Conservation (phyloP, 2,888 invertebrate genomes). For the Dasysyrphus tricinctus region DNA sequence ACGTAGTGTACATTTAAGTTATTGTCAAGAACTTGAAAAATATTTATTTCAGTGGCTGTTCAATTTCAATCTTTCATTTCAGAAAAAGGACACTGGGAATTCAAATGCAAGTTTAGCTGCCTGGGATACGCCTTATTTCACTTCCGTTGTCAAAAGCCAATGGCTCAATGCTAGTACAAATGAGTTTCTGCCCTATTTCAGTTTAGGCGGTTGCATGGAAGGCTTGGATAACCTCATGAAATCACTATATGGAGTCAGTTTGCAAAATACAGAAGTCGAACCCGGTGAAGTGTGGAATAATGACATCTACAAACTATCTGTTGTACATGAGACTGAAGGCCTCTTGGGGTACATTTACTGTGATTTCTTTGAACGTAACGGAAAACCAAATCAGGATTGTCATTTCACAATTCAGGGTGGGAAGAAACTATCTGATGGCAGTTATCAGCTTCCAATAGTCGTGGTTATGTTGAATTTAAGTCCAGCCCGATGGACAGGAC, state of each 20-base stretch:
- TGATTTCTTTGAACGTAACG: slow-evolving; percentile 95
- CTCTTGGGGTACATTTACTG: slow-evolving; percentile 97
- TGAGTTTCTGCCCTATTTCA: slow-evolving; percentile 94
- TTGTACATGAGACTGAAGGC: slow-evolving; percentile 91
- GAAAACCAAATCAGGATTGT: slow-evolving; percentile 99
- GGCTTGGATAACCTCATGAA: slow-evolving; percentile 96
- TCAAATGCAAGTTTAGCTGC: slow-evolving; percentile 84
- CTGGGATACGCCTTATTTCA: slow-evolving; percentile 96
- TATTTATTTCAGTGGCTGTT: no score
- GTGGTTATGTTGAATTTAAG: slow-evolving; percentile 96
- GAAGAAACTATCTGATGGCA: slow-evolving; percentile 89
- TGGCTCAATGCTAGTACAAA: slow-evolving; percentile 88
- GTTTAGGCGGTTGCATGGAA: slow-evolving; percentile 97
- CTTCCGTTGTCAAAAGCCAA: slow-evolving; percentile 89
- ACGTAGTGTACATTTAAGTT: no score
- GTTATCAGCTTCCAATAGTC: slow-evolving; percentile 95
- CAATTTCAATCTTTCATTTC: not conserved
- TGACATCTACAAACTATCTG: slow-evolving; percentile 96
- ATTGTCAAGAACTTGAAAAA: no score
- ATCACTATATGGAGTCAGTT: slow-evolving; percentile 91
- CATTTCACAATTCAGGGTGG: slow-evolving; percentile 99
- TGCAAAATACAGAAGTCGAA: slow-evolving; percentile 89
- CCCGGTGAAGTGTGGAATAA: slow-evolving; percentile 94
- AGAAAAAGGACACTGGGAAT: slow-evolving; percentile 78
- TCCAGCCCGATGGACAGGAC: slow-evolving; percentile 89